A percentile compares a stretch with the other conserved stretches of the same genome.
Evolutionary conservation across 2,888 invertebrate genomes (phyloP).

Genomic region (Thelaira solivaga): DNA sequence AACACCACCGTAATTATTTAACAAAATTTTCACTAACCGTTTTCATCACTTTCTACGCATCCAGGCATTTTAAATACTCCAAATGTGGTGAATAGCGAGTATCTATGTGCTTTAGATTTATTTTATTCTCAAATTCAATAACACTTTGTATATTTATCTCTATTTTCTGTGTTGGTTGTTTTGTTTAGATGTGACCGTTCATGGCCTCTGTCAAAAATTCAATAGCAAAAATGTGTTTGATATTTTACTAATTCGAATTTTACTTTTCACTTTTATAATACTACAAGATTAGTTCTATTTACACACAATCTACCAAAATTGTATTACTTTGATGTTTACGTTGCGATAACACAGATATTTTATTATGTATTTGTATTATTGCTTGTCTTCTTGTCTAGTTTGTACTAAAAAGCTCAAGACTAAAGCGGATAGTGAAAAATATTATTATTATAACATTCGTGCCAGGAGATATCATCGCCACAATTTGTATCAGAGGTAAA

Average conservation of each 20-base stretch:
- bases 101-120: neutral
- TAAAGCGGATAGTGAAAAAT: slow-evolving; percentile 2
- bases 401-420: slow-evolving; percentile 35
- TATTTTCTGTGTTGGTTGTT: neutral
- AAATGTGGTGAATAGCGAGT: neutral
- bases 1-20: neutral
- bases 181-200: slow-evolving; percentile 31
- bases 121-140: slow-evolving; percentile 4
- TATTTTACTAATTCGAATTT: neutral
- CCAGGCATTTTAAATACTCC: slow-evolving; percentile 41
- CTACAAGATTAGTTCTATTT: slow-evolving; percentile 22
- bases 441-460: slow-evolving; percentile 27
- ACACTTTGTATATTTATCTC: slow-evolving; percentile 30
- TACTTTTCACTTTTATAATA: slow-evolving; percentile 24
- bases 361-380: slow-evolving; percentile 27
- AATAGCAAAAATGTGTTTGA: slow-evolving; percentile 10
- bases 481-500: slow-evolving; percentile 13
- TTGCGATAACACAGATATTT: slow-evolving; percentile 22
- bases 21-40: slow-evolving; percentile 49
- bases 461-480: slow-evolving; percentile 5
- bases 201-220: slow-evolving; percentile 50
- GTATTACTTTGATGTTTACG: slow-evolving; percentile 25
- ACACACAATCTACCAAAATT: slow-evolving; percentile 4
- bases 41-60: slow-evolving; percentile 48
- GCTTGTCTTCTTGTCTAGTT: slow-evolving; percentile 20